Percentiles rank a stretch among this genome's conserved stretches.
phyloP scores from a whole-genome alignment of 2,113 vertebrate species.

The Mustela lutreola region DNA sequence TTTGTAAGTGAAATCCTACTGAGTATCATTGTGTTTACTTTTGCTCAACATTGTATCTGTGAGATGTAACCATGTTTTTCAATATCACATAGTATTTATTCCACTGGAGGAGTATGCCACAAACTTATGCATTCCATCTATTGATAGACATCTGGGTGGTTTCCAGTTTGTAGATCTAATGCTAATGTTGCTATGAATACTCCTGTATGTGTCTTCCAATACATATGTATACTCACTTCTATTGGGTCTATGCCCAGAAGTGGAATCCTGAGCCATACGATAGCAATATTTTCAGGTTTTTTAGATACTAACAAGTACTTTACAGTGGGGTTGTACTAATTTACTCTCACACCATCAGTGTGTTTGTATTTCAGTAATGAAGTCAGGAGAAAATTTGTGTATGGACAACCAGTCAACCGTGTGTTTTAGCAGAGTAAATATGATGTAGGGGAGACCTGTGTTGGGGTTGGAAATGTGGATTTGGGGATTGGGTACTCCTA shows the following conservation, averaged over 20 bases:
- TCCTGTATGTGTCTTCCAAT: not conserved
- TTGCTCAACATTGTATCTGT: not conserved
- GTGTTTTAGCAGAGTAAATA: not conserved
- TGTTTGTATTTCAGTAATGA: not conserved
- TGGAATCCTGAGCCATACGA: not conserved
- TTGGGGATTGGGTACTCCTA: not conserved
- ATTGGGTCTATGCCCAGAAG: not conserved
- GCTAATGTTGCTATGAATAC: not conserved
- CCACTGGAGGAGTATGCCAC: not conserved
- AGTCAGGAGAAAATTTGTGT: not conserved
- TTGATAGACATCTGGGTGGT: not conserved
- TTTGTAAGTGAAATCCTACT: not conserved
- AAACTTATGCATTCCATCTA: not conserved
- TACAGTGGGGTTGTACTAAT: not conserved
- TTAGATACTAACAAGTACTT: not conserved
- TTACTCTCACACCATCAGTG: not conserved
- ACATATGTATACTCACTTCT: not conserved
- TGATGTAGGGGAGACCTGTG: not conserved
- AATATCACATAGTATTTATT: not conserved
- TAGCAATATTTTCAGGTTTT: not conserved
- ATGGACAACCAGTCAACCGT: not conserved
- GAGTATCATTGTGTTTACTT: not conserved
- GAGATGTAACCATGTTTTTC: not conserved
- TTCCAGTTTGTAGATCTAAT: not conserved
- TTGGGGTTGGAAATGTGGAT: not conserved